Conservation (phyloP, 2,888 invertebrate species). For the Camptogramma bilineatum region DNA sequence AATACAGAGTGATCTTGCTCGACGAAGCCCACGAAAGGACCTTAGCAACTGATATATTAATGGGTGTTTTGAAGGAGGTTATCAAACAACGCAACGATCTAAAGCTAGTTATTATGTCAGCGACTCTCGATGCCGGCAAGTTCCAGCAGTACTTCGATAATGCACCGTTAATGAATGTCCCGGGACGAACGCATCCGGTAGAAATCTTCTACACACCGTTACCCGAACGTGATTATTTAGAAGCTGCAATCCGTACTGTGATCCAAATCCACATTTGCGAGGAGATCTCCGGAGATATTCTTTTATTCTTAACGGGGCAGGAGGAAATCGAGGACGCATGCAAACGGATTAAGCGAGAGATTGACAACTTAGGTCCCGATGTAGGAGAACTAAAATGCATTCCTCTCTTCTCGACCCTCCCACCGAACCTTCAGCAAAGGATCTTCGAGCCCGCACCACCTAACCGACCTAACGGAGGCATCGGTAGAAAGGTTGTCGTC, state of each 20-base stretch:
- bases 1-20: slow-evolving; percentile 97
- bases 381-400: slow-evolving; percentile 99
- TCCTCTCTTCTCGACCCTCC: slow-evolving; percentile 98
- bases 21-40: slow-evolving; percentile 99
- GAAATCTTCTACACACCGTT: slow-evolving; percentile 99
- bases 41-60: slow-evolving; percentile 98
- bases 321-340: slow-evolving; percentile 99
- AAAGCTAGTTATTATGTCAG: slow-evolving; percentile 99
- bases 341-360: slow-evolving; percentile 97
- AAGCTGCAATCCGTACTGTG: slow-evolving; percentile 99
- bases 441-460: slow-evolving; percentile 99
- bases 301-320: slow-evolving; percentile 93
- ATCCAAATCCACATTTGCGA: slow-evolving; percentile 98
- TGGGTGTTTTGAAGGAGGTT: slow-evolving; percentile 99
- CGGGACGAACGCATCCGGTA: slow-evolving; percentile 86
- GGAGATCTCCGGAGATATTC: slow-evolving; percentile 95
- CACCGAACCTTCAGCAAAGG: slow-evolving; percentile 97
- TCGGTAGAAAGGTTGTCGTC: slow-evolving; percentile 97
- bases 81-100: slow-evolving; percentile 96
- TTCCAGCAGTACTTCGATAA: slow-evolving; percentile 99
- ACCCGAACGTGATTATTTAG: slow-evolving; percentile 98
- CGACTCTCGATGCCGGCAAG: slow-evolving; percentile 99
- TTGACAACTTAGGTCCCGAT: slow-evolving; percentile 97
- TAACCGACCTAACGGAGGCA: slow-evolving; percentile 93
- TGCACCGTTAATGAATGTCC: slow-evolving; percentile 99